phyloP scores from a whole-genome alignment of 1,140 invertebrate genomes.

The Drosophila sp. region DNA sequence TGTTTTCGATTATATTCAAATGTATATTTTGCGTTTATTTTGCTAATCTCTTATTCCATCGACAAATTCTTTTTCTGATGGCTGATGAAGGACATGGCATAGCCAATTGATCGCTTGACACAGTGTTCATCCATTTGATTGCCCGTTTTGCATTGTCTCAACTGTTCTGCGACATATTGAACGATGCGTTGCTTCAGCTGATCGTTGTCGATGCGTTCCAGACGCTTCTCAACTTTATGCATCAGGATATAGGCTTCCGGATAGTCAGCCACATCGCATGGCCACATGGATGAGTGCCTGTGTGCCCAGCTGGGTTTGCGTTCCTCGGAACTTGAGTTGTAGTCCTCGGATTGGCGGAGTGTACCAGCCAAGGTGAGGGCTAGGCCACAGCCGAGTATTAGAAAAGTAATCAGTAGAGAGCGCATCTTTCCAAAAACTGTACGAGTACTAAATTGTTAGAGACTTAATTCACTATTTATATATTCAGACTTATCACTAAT shows the following conservation, averaged over 20 bases:
- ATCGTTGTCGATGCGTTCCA: constrained; percentile 34
- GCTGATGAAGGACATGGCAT: constrained; percentile 56
- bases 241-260: constrained; percentile 45
- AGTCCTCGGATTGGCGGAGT: constrained; percentile 25
- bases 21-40: constrained; percentile 28
- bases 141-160: constrained; percentile 44
- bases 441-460: background rate
- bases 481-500: constrained; percentile 8
- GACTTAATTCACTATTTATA: constrained; percentile 14
- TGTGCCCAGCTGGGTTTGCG: constrained; percentile 36
- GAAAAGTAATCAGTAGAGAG: background rate
- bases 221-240: constrained; percentile 62
- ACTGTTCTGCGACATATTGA: constrained; percentile 29
- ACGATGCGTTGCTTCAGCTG: constrained; percentile 24
- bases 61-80: constrained; percentile 21
- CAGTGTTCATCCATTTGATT: constrained; percentile 55
- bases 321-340: background rate
- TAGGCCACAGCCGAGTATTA: constrained; percentile 38
- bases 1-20: constrained; percentile 27
- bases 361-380: constrained; percentile 26
- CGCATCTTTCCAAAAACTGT: constrained; percentile 33
- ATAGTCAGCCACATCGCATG: constrained; percentile 49
- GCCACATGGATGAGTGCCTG: constrained; percentile 41
- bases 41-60: background rate
- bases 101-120: constrained; percentile 50